A percentile compares a stretch with the other conserved stretches of the same genome.
phyloP scores from a whole-genome alignment of 2,797 vertebrate species.

The Dicrostonyx torquatus region DNA sequence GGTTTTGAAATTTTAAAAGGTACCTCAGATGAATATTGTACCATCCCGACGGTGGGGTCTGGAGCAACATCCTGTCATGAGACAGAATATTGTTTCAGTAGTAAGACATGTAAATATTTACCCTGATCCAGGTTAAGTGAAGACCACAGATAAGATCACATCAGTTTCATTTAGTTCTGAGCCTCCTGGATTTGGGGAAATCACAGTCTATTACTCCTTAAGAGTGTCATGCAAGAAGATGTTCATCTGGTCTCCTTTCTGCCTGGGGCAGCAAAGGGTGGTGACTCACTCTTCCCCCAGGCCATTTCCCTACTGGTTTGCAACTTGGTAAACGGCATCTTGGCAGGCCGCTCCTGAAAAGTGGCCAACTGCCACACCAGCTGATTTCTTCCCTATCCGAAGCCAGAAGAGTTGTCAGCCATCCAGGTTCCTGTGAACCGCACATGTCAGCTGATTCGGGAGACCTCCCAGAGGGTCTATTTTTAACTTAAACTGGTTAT shows the following conservation, averaged over 20 bases:
- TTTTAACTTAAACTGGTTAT: conserved; percentile 73
- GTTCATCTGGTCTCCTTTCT: rapidly evolving
- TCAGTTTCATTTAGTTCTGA: neutral
- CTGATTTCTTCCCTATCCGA: conserved; percentile 17
- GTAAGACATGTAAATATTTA: neutral
- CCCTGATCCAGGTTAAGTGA: neutral
- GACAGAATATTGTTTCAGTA: neutral
- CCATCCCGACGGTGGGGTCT: no score
- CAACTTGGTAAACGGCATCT: neutral
- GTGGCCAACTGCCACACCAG: conserved; percentile 54
- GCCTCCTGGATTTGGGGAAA: neutral
- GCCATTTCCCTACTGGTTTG: neutral
- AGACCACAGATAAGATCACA: neutral
- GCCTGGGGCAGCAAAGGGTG: neutral
- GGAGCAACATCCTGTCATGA: neutral
- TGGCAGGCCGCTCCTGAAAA: conserved; percentile 47
- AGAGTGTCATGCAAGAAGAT: neutral
- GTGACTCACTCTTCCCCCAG: neutral
- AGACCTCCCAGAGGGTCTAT: conserved; percentile 59
- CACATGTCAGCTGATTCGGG: conserved; percentile 71
- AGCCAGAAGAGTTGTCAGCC: conserved; percentile 63
- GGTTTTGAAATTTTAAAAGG: neutral
- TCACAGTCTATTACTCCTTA: neutral
- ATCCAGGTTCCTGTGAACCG: conserved; percentile 50
- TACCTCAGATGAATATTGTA: neutral